Conservation (phyloP, 2,797 vertebrate genomes). For the Emydoidea blandingii region DNA sequence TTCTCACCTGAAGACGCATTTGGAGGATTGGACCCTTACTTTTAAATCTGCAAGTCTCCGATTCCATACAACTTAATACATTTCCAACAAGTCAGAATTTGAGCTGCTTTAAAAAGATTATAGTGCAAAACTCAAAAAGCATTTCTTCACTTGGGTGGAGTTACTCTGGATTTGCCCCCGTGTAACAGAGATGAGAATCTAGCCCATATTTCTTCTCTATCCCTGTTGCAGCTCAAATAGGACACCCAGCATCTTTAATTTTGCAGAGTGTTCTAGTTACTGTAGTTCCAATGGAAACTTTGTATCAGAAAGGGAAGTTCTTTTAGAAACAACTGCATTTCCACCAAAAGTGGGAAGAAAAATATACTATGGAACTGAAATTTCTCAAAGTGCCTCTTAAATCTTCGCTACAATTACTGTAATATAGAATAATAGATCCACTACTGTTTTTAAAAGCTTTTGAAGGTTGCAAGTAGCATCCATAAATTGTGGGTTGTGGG, state of each 20-base stretch:
- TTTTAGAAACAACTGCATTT: constrained; percentile 68
- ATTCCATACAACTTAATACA: neutral
- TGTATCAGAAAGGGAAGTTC: constrained; percentile 68
- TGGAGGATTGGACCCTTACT: neutral
- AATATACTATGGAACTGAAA: constrained; percentile 76
- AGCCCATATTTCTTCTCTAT: neutral
- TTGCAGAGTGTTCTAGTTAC: constrained; percentile 36
- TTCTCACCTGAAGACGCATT: neutral
- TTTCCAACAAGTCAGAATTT: neutral
- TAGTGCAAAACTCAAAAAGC: neutral
- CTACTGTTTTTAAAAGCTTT: constrained; percentile 83
- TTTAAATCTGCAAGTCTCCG: neutral
- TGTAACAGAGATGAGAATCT: neutral
- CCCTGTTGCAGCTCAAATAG: constrained; percentile 46
- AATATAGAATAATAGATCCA: constrained; percentile 82
- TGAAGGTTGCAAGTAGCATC: constrained; percentile 81
- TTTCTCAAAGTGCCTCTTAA: constrained; percentile 82
- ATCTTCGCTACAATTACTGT: constrained; percentile 82
- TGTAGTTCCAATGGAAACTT: constrained; percentile 66
- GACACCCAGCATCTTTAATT: constrained; percentile 56
- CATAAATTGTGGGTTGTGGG: constrained; percentile 79
- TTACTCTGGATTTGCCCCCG: neutral
- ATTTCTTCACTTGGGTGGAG: rapidly evolving
- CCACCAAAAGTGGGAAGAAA: constrained; percentile 70
- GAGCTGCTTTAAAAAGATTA: neutral